Percentiles rank a stretch among this genome's conserved stretches.
Evolutionary conservation across 2,888 invertebrate genomes (phyloP).

Genomic region (Tuta absoluta): DNA sequence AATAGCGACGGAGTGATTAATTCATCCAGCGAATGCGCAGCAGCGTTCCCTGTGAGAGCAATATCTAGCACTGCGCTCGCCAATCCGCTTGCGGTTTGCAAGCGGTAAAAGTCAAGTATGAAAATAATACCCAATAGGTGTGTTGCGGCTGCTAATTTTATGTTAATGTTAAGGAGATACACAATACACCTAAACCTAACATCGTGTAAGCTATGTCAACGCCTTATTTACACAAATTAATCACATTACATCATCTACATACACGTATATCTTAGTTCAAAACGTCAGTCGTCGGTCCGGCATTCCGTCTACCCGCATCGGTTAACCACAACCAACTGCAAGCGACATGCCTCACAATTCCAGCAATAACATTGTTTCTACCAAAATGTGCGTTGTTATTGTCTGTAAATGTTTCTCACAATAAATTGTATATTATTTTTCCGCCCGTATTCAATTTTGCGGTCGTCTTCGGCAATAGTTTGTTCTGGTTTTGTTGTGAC

Average conservation of each 20-base stretch:
- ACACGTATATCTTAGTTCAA: constrained; percentile 9
- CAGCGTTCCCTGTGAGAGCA: too few species aligned
- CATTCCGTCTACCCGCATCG: constrained; percentile 59
- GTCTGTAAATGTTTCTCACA: constrained; percentile 18
- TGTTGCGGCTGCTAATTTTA: neutral
- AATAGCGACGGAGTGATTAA: too few species aligned
- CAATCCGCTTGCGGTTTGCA: too few species aligned
- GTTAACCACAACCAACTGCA: constrained; percentile 64
- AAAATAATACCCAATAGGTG: too few species aligned
- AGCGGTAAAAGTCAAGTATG: too few species aligned
- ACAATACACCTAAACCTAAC: neutral
- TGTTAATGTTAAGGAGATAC: too few species aligned
- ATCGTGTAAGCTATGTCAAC: neutral
- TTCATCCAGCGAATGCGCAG: too few species aligned
- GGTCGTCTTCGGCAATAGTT: constrained; percentile 7
- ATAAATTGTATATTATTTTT: constrained; percentile 17
- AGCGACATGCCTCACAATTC: constrained; percentile 55
- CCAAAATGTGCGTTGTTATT: constrained; percentile 5
- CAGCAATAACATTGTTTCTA: constrained; percentile 51
- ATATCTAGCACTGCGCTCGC: too few species aligned
- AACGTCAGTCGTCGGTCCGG: constrained; percentile 25
- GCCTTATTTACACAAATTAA: constrained; percentile 3
- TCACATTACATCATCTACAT: neutral
- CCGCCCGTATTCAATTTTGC: constrained; percentile 21
- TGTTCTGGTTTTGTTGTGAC: neutral